Percentiles rank a stretch among this genome's conserved stretches.
Evolutionary conservation across 2,113 vertebrate species (phyloP).

Genomic region (Eulemur macaco): DNA sequence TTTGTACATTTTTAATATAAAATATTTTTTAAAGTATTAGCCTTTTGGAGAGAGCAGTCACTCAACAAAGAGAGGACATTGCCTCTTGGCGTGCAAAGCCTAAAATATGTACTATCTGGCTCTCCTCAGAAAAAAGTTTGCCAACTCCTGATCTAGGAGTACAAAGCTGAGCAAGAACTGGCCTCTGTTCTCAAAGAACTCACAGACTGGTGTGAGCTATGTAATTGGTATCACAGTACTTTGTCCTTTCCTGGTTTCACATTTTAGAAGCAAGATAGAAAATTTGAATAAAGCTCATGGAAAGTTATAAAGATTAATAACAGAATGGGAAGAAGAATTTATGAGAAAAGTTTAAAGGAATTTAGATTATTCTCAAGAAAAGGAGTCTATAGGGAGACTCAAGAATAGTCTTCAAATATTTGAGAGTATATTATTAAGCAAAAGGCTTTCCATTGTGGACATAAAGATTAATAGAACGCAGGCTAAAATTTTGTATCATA

Average conservation of each 20-base stretch:
- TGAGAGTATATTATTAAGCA: slow-evolving; percentile 74
- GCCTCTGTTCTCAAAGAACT: not conserved
- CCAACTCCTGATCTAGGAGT: not conserved
- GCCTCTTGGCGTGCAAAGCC: not conserved
- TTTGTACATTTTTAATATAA: not conserved
- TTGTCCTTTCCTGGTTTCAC: not conserved
- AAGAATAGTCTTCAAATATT: slow-evolving; percentile 75
- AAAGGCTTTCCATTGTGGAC: slow-evolving; percentile 64
- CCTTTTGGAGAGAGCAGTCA: not conserved
- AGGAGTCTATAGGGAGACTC: slow-evolving; percentile 53
- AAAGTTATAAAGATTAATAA: slow-evolving; percentile 71
- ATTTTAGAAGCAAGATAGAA: slow-evolving; percentile 46
- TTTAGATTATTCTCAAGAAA: slow-evolving; percentile 67
- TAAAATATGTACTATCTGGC: slow-evolving; percentile 5
- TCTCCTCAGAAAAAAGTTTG: not conserved
- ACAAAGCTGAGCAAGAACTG: not conserved
- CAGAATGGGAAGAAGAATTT: slow-evolving; percentile 59
- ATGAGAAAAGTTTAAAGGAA: slow-evolving; percentile 73
- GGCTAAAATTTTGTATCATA: slow-evolving; percentile 57
- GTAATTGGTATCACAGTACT: not conserved
- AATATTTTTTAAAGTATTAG: not conserved
- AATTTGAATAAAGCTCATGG: slow-evolving; percentile 31
- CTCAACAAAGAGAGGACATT: not conserved
- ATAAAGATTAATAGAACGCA: slow-evolving; percentile 72
- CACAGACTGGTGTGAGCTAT: not conserved